A percentile compares a stretch with the other conserved stretches of the same genome.
Conservation (phyloP, 2,888 invertebrate genomes). For the Drosophila crucigera region DNA sequence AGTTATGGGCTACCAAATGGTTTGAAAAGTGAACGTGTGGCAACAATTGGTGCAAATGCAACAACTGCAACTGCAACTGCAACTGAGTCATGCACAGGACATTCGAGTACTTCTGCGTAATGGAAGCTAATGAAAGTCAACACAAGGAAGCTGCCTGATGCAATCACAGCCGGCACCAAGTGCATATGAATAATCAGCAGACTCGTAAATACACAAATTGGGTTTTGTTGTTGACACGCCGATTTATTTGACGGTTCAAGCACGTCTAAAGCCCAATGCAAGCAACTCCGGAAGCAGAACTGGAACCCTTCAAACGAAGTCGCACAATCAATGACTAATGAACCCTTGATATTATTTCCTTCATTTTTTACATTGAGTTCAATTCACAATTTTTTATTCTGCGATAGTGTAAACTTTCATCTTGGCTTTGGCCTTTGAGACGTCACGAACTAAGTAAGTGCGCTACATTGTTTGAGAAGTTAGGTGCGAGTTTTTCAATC, state of each 20-base stretch:
- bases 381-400: conserved; percentile 25
- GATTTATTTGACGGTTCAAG: conserved; percentile 56
- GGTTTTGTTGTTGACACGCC: conserved; percentile 67
- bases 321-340: conserved; percentile 66
- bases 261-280: conserved; percentile 10
- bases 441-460: conserved; percentile 15
- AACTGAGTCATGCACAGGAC: conserved; percentile 62
- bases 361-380: conserved; percentile 16
- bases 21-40: conserved; percentile 55
- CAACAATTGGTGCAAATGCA: conserved; percentile 28
- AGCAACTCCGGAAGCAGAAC: conserved; percentile 32
- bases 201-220: conserved; percentile 73
- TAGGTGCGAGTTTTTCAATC: background rate
- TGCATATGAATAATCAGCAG: conserved; percentile 68
- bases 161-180: conserved; percentile 26
- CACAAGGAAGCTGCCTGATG: conserved; percentile 13
- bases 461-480: conserved; percentile 24
- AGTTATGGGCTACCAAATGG: conserved; percentile 51
- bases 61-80: conserved; percentile 5
- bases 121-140: conserved; percentile 74
- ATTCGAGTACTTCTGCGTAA: conserved; percentile 65
- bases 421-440: conserved; percentile 11
- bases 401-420: conserved; percentile 47
- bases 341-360: conserved; percentile 25
- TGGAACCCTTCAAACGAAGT: background rate